Conservation (phyloP, 2,113 vertebrate species). For the Pitta sordida region DNA sequence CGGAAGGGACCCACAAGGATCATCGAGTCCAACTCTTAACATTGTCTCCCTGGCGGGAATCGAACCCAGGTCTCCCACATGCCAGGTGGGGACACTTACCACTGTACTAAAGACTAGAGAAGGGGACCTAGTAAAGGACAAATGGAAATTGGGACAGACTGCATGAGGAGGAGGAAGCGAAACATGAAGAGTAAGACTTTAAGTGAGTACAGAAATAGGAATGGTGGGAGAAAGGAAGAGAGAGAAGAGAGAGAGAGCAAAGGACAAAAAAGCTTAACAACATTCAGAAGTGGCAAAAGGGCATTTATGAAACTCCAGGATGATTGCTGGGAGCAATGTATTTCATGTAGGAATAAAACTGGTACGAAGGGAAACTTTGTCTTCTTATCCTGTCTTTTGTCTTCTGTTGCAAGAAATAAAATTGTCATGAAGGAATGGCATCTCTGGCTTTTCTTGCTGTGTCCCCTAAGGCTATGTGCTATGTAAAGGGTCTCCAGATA, state of each 20-base stretch:
- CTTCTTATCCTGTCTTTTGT: background rate
- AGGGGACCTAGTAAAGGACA: background rate
- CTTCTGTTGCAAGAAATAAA: background rate
- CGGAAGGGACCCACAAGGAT: too few relatives aligned
- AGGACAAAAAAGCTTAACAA: background rate
- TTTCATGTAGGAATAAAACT: background rate
- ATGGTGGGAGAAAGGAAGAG: too few relatives aligned
- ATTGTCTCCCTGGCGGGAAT: too few relatives aligned
- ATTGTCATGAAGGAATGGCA: rapidly evolving
- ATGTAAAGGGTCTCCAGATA: background rate
- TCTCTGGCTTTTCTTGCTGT: background rate
- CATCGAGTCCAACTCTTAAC: too few relatives aligned
- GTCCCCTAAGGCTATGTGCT: background rate
- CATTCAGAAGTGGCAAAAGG: background rate
- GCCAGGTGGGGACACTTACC: too few relatives aligned
- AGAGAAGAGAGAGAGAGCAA: background rate
- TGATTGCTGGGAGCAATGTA: background rate
- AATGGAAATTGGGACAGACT: background rate
- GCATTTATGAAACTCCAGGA: background rate
- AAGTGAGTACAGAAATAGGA: background rate
- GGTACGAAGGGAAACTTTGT: background rate
- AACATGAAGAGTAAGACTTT: background rate
- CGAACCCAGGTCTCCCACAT: too few relatives aligned
- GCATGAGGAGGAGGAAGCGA: background rate
- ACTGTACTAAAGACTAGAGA: background rate